phyloP scores from a whole-genome alignment of 2,113 vertebrate genomes.

The Pao palembangensis region DNA sequence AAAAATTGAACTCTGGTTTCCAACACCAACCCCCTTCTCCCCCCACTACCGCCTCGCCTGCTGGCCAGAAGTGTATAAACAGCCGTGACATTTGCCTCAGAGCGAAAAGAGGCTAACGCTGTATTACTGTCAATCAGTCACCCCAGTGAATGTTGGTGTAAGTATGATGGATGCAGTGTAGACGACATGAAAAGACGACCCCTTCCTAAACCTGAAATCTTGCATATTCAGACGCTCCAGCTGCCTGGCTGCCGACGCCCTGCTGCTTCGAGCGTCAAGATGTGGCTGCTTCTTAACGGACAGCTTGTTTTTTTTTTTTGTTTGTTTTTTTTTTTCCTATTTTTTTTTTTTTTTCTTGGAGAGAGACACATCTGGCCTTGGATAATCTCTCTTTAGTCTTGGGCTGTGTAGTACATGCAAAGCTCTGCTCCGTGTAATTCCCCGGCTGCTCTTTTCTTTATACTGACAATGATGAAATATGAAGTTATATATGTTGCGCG shows the following conservation, averaged over 20 bases:
- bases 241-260: slow-evolving; percentile 46
- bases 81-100: slow-evolving; percentile 44
- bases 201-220: slow-evolving; percentile 62
- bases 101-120: slow-evolving; percentile 59
- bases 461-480: slow-evolving; percentile 18
- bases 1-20: slow-evolving; percentile 33
- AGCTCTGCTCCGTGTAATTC: slow-evolving; percentile 64
- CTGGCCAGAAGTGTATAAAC: slow-evolving; percentile 35
- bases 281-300: slow-evolving; percentile 54
- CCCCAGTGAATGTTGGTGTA: slow-evolving; percentile 53
- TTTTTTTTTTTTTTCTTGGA: slow-evolving; percentile 35
- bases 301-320: slow-evolving; percentile 25
- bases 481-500: too few species aligned
- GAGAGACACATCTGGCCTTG: slow-evolving; percentile 71
- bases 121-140: slow-evolving; percentile 63
- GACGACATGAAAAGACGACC: slow-evolving; percentile 47
- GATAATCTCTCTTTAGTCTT: slow-evolving; percentile 68
- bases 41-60: too few species aligned
- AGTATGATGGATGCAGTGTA: slow-evolving; percentile 63
- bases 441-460: slow-evolving; percentile 49
- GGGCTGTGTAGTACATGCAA: slow-evolving; percentile 61
- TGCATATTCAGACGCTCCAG: slow-evolving; percentile 56
- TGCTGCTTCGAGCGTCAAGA: slow-evolving; percentile 46
- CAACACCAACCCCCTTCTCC: neutral
- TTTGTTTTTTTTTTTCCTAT: neutral